Base-by-base conservation (phyloP, 1,140 invertebrate genomes). In the Pemphigus obesinymphae region DNA sequence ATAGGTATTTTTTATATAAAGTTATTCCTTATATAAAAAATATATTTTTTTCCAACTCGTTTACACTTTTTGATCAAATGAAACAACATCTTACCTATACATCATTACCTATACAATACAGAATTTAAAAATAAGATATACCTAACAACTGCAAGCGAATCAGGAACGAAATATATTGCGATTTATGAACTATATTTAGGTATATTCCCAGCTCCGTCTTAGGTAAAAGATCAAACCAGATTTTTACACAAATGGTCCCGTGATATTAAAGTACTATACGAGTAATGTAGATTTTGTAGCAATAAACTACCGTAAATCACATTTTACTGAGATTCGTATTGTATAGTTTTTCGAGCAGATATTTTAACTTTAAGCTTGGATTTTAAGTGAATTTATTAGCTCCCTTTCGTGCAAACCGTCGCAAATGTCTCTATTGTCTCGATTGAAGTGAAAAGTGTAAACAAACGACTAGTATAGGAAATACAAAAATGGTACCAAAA, bases 241-340 rank as follows among this genome's bases (percentile, higher is more conserved):
- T 45, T 45, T 45, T 11, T 7, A 11, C 10, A 11, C 10, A 45
- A 13, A 45, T 11, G 43, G 8, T 45, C 43, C 8, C 43, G 13
- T 7, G 10, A 45, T 13, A 45, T 45, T 45, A 45, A 55, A 17
- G 17, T 50, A 50, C 31, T 37, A 17, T 40, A 23, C 40, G 11
- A 2, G 15, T 43, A 45, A 68, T 68, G 63, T 8, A 45, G 37
- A 43, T 43, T 70, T 70, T 29, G n/a, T 34, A 15, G 11, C 31
- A 15, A 43, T 45, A 70, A 70, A 70, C 66, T n/a, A 70, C 72
- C 29, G 29, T 45, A 78, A 78, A 78, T 58, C 72, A 29, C 50
- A 75, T 78, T 26, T 78, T 34, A 75, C 45, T n/a, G 45, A 17
- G 34, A 50, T 75, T 53, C 70, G 66, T 75, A 31, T n/a, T n/a